Evolutionary conservation across 1,140 invertebrate species (phyloP).

Genomic region (Sitophilus oryzae): DNA sequence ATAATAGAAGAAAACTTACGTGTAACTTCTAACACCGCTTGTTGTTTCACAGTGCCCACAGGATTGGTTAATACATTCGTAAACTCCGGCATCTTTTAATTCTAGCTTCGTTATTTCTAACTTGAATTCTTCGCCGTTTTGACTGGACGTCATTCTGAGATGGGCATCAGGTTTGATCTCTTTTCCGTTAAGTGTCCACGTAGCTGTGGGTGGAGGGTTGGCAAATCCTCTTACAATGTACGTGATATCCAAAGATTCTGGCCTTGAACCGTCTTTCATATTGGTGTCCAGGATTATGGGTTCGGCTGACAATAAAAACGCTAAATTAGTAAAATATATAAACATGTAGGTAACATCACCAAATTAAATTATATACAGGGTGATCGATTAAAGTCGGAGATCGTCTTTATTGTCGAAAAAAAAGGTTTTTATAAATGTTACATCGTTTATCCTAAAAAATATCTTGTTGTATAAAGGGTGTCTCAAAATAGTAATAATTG

Average conservation of each 20-base stretch:
- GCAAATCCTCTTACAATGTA: slow-evolving; percentile 69
- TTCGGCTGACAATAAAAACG: slow-evolving; percentile 54
- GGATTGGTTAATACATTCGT: slow-evolving; percentile 71
- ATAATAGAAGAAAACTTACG: slow-evolving; percentile 49
- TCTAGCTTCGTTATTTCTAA: slow-evolving; percentile 63
- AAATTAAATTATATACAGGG: no score
- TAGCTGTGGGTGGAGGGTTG: slow-evolving; percentile 66
- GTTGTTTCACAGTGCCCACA: slow-evolving; percentile 64
- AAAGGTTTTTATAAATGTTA: no score
- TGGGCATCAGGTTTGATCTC: slow-evolving; percentile 29
- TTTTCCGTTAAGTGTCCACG: slow-evolving; percentile 68
- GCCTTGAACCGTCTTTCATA: slow-evolving; percentile 67
- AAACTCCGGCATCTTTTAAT: slow-evolving; percentile 68
- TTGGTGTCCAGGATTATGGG: slow-evolving; percentile 66
- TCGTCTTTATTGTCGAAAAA: no score
- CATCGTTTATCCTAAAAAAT: no score
- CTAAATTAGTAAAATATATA: slow-evolving; percentile 3
- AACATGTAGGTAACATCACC: no score
- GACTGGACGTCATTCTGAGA: slow-evolving; percentile 51
- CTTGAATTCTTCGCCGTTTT: slow-evolving; percentile 66
- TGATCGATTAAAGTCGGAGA: no score
- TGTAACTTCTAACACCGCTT: slow-evolving; percentile 64
- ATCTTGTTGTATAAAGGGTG: no score
- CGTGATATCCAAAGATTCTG: slow-evolving; percentile 65
- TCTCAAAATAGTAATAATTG: no score